Conservation (phyloP, 2,888 invertebrate species). For the Neoaliturus tenellus region DNA sequence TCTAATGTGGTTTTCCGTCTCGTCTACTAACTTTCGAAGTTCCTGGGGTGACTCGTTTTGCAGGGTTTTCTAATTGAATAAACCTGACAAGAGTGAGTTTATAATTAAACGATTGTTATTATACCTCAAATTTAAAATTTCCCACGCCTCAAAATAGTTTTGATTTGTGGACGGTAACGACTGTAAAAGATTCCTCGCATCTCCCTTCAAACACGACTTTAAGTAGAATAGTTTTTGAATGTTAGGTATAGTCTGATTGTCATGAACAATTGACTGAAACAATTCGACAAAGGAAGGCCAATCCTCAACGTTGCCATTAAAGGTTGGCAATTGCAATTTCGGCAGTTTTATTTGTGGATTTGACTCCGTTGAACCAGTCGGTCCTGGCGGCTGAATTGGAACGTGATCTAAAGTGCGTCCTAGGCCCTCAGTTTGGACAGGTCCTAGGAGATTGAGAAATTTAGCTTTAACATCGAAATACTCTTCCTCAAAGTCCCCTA, state of each 20-base stretch:
- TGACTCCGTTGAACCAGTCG: background rate
- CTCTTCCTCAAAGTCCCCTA: too few relatives aligned
- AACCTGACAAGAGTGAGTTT: background rate
- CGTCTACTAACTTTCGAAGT: background rate
- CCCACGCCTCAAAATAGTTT: background rate
- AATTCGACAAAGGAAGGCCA: background rate
- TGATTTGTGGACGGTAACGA: background rate
- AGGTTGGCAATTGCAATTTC: background rate
- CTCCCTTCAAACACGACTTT: background rate
- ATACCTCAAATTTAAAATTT: background rate
- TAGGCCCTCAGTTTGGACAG: too few relatives aligned
- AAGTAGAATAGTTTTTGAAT: background rate
- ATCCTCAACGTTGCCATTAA: background rate
- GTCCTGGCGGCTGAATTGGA: too few relatives aligned
- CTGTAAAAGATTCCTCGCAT: background rate
- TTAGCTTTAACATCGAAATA: too few relatives aligned
- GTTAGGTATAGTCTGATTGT: background rate
- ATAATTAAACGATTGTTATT: background rate
- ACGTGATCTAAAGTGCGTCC: too few relatives aligned
- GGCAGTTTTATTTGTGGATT: background rate
- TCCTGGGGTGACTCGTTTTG: background rate
- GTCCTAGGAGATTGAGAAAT: too few relatives aligned
- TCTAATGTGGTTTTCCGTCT: background rate
- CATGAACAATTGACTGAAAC: background rate
- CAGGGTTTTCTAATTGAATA: background rate